Percentiles rank a stretch among this genome's conserved stretches.
These are phyloP conservation scores for Neria commutata DNA, from an alignment of 2,888 invertebrate species.

Conservation along the genomic window DNA sequence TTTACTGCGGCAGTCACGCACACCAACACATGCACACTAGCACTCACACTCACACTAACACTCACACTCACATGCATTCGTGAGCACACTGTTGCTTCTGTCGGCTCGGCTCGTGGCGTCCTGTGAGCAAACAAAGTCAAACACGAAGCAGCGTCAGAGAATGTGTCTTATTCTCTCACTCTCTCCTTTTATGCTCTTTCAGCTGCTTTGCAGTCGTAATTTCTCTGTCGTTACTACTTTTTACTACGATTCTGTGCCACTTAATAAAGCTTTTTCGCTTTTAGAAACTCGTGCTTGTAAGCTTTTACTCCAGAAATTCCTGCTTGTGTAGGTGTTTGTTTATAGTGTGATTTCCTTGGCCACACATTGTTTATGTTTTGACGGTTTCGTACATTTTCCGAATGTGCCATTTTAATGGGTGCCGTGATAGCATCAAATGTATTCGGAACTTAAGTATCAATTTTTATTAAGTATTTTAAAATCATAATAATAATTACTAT, in stretches of 20 bases:
- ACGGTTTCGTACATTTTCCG: background rate
- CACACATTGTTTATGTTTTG: conserved; percentile 7
- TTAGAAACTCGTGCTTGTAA: conserved; percentile 9
- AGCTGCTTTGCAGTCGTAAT: too few species aligned
- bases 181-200: too few species aligned
- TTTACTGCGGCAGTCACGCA: background rate
- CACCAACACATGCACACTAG: conserved; percentile 8
- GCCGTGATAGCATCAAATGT: too few species aligned
- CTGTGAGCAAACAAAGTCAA: too few species aligned
- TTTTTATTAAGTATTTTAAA: conserved; percentile 6
- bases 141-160: too few species aligned
- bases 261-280: conserved; percentile 15
- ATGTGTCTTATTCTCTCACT: too few species aligned
- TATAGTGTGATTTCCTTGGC: conserved; percentile 13
- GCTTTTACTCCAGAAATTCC: conserved; percentile 18
- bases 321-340: conserved; percentile 21
- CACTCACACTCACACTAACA: background rate
- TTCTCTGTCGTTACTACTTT: too few species aligned
- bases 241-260: background rate
- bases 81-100: conserved; percentile 14
- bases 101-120: conserved; percentile 31
- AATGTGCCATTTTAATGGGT: background rate
- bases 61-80: conserved; percentile 2
- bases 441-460: background rate
- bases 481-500: too few species aligned